Evolutionary conservation across 2,113 vertebrate species (phyloP).

Genomic region (Arvicanthis niloticus): DNA sequence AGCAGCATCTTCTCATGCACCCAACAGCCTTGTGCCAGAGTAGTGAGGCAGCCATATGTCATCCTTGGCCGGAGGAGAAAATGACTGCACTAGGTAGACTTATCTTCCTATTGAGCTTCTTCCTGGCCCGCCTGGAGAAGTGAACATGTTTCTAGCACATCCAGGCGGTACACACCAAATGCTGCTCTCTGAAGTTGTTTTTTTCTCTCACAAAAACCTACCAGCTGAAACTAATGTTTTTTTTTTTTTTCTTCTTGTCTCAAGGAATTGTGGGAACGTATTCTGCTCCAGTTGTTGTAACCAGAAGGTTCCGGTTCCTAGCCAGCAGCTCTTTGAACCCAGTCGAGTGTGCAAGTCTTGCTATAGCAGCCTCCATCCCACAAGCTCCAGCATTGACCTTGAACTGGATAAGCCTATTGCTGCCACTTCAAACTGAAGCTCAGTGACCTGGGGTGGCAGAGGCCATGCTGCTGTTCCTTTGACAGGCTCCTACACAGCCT

Average conservation of each 20-base stretch:
- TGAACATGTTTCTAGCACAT: background rate
- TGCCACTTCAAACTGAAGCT: conserved; percentile 93
- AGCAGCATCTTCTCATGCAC: conserved; percentile 7
- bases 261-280: conserved; percentile 98
- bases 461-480: conserved; percentile 66
- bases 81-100: background rate
- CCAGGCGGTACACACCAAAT: background rate
- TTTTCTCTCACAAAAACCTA: background rate
- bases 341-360: conserved; percentile 96
- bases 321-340: conserved; percentile 98
- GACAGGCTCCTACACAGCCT: conserved; percentile 18
- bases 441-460: conserved; percentile 67
- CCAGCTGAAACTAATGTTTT: conserved; percentile 42
- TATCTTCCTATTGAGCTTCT: background rate
- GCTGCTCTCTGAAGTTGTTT: background rate
- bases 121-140: background rate
- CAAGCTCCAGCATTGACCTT: conserved; percentile 88
- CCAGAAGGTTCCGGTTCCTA: conserved; percentile 99
- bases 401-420: conserved; percentile 97
- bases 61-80: background rate
- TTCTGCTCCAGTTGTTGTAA: conserved; percentile 99
- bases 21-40: background rate
- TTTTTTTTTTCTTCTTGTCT: conserved; percentile 78
- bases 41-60: background rate
- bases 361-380: conserved; percentile 93